These are phyloP conservation scores for Harmothoe impar DNA, from an alignment of 2,888 invertebrate species.

Conservation along the genomic window DNA sequence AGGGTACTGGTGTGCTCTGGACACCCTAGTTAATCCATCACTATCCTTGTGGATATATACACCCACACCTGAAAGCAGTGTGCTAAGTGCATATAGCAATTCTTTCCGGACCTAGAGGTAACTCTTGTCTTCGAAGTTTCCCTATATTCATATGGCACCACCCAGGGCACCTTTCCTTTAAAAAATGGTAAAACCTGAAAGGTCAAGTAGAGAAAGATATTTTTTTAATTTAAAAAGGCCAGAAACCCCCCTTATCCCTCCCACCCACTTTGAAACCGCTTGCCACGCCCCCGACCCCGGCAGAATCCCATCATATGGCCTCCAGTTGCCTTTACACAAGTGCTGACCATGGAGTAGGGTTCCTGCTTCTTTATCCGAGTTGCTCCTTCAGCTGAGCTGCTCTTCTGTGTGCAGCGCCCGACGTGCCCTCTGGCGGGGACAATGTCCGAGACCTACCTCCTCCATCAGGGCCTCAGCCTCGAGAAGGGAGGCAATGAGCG, in stretches of 20 bases:
- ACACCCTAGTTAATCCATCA: conserved; percentile 8
- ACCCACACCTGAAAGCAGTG: not conserved
- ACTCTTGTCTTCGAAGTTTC: too few relatives aligned
- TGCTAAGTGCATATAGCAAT: not conserved
- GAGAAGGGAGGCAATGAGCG: not conserved
- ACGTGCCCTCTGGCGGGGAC: not conserved
- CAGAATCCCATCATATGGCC: too few relatives aligned
- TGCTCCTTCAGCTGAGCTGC: not conserved
- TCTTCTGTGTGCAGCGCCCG: not conserved
- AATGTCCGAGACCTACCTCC: not conserved
- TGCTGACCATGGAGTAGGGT: not conserved
- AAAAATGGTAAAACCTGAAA: too few relatives aligned
- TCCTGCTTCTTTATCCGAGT: not conserved
- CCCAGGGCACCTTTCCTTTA: too few relatives aligned
- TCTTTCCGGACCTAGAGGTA: not conserved
- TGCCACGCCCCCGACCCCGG: not conserved
- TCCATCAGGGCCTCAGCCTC: not conserved
- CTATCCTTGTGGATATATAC: not conserved
- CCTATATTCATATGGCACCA: too few relatives aligned
- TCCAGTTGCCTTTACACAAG: not conserved
- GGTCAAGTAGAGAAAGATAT: too few relatives aligned
- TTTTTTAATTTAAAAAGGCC: too few relatives aligned
- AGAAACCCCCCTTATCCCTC: not conserved
- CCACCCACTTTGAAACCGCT: not conserved
- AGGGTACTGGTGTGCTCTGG: not conserved